Evolutionary conservation across 2,888 invertebrate species (phyloP).

Genomic region (Saturnia pavonia): DNA sequence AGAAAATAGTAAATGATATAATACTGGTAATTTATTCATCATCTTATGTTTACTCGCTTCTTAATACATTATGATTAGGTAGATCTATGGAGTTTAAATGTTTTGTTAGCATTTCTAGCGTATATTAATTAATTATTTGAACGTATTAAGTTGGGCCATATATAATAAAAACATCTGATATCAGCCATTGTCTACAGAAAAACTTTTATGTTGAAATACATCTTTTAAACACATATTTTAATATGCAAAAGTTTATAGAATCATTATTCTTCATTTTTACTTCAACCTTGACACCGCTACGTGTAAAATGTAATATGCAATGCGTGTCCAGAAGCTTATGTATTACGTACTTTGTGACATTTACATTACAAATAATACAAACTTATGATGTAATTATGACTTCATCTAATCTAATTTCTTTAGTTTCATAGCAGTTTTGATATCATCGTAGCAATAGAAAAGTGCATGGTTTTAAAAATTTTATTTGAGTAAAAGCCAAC

Average conservation of each 20-base stretch:
- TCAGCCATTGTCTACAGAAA: too few relatives aligned
- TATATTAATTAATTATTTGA: too few relatives aligned
- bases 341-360: background rate
- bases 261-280: conserved; percentile 32
- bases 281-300: conserved; percentile 23
- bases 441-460: background rate
- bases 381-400: background rate
- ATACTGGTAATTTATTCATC: too few relatives aligned
- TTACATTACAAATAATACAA: background rate
- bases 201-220: background rate
- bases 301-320: background rate
- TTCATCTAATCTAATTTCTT: background rate
- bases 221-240: background rate
- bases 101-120: too few relatives aligned
- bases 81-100: too few relatives aligned
- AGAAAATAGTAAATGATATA: too few relatives aligned
- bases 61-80: too few relatives aligned
- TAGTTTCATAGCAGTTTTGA: background rate
- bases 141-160: too few relatives aligned
- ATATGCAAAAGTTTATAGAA: conserved; percentile 27
- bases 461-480: background rate
- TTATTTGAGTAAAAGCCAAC: too few relatives aligned
- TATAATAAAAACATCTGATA: too few relatives aligned
- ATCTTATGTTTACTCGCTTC: too few relatives aligned
- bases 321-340: background rate